Evolutionary conservation across 1,140 invertebrate species (phyloP).

Genomic region (Copidosoma floridanum): DNA sequence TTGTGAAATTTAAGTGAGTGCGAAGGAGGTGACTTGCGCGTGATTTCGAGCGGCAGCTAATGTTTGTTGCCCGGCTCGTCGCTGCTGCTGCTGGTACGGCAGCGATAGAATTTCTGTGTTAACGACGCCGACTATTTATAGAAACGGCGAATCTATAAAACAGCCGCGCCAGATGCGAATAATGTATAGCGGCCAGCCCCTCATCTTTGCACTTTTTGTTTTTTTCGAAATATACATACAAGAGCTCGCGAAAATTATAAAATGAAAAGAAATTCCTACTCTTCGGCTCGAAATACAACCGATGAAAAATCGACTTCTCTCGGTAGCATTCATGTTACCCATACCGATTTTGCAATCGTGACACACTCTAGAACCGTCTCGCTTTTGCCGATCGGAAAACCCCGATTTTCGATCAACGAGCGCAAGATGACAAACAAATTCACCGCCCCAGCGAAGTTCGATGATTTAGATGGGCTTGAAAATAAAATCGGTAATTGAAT

Average conservation of each 20-base stretch:
- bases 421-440: not conserved
- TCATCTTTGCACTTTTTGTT: too few relatives aligned
- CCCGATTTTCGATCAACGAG: not conserved
- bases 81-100: not conserved
- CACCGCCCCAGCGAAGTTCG: too few relatives aligned
- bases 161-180: slow-evolving; percentile 21
- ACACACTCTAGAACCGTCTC: too few relatives aligned
- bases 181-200: not conserved
- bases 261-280: too few relatives aligned
- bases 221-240: too few relatives aligned
- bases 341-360: too few relatives aligned
- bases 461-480: slow-evolving; percentile 1
- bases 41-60: slow-evolving; percentile 14
- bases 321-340: too few relatives aligned
- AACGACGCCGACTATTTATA: slow-evolving; percentile 22
- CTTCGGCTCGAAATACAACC: too few relatives aligned
- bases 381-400: too few relatives aligned
- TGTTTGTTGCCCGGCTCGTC: slow-evolving; percentile 20
- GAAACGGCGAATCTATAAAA: slow-evolving; percentile 25
- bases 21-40: slow-evolving; percentile 26
- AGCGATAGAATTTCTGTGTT: slow-evolving; percentile 29
- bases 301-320: too few relatives aligned
- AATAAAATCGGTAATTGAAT: slow-evolving; percentile 29
- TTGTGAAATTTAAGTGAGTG: slow-evolving; percentile 29
- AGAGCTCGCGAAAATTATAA: too few relatives aligned